A percentile compares a stretch with the other conserved stretches of the same genome.
Evolutionary conservation across 1,140 invertebrate species (phyloP).

Genomic region (Listronotus bonariensis): DNA sequence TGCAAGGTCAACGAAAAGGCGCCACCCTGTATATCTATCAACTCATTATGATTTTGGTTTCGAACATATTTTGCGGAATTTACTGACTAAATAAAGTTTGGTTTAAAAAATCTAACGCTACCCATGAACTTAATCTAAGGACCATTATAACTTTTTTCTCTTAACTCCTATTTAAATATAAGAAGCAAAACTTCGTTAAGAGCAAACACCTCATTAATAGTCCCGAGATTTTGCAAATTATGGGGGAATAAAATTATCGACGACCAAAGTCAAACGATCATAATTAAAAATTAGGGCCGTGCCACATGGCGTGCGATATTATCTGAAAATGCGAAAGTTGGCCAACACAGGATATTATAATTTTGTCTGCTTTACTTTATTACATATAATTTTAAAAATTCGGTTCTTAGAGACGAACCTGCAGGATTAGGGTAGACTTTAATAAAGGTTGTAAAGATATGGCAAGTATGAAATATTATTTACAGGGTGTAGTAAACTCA

Average conservation of each 20-base stretch:
- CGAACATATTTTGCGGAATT: too few relatives aligned
- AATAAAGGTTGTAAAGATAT: background rate
- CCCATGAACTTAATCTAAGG: background rate
- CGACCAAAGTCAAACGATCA: constrained; percentile 24
- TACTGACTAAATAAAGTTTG: too few relatives aligned
- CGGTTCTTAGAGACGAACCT: constrained; percentile 1
- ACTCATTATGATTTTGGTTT: too few relatives aligned
- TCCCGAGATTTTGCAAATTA: constrained; percentile 31
- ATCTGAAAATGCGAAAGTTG: constrained; percentile 22
- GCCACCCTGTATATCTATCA: too few relatives aligned
- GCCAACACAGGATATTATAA: constrained; percentile 18
- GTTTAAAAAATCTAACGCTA: background rate
- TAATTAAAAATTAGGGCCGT: constrained; percentile 28
- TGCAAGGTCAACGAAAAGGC: too few relatives aligned
- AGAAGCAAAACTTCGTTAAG: constrained; percentile 16
- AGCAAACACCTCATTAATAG: constrained; percentile 24
- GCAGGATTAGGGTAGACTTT: background rate
- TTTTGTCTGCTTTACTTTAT: constrained; percentile 17
- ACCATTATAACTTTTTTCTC: constrained; percentile 2
- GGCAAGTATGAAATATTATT: background rate
- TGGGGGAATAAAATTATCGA: constrained; percentile 30
- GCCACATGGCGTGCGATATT: constrained; percentile 33
- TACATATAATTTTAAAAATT: constrained; percentile 8
- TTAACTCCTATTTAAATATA: background rate
- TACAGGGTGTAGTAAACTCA: too few relatives aligned